Conservation (phyloP, 2,888 invertebrate species). For the Lottia gigantea region DNA sequence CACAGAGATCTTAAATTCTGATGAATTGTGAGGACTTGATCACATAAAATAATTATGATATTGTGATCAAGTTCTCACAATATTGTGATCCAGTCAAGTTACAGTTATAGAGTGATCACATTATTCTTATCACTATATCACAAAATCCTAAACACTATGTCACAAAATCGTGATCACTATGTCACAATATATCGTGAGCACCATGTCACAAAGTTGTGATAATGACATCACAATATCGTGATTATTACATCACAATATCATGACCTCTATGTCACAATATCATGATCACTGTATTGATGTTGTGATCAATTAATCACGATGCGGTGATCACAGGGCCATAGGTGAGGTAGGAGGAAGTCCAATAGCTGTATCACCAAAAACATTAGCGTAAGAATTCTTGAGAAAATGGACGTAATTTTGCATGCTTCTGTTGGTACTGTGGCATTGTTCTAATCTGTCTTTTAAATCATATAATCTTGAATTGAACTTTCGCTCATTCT, state of each 20-base stretch:
- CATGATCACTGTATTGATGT: background rate
- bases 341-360: slow-evolving; percentile 26
- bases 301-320: background rate
- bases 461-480: slow-evolving; percentile 65
- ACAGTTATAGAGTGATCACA: no score
- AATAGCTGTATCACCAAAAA: slow-evolving; percentile 61
- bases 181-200: background rate
- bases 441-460: slow-evolving; percentile 67
- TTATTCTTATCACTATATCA: no score
- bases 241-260: background rate
- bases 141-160: no score
- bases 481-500: slow-evolving; percentile 66
- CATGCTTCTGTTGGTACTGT: slow-evolving; percentile 67
- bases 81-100: no score
- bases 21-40: no score
- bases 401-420: slow-evolving; percentile 69
- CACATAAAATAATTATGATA: no score
- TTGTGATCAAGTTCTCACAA: no score
- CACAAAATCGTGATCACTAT: no score
- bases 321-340: background rate
- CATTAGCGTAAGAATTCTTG: slow-evolving; percentile 67
- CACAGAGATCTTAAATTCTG: no score
- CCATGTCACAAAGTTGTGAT: background rate
- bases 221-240: background rate
- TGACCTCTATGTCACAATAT: no score